Conservation (phyloP, 2,888 invertebrate genomes). For the Acrobasis repandana region DNA sequence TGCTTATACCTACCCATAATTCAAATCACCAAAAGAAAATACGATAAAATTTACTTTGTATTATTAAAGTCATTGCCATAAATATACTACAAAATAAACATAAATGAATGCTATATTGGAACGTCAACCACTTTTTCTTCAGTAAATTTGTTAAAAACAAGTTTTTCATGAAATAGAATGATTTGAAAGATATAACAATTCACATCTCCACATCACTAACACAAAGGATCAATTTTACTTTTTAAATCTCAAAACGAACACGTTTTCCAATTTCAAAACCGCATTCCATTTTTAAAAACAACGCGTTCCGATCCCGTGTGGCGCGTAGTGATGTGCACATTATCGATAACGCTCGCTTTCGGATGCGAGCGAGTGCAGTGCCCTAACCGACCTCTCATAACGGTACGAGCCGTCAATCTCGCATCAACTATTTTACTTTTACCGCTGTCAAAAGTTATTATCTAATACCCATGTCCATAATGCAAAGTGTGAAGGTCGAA, state of each 20-base stretch:
- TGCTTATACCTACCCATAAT: not conserved
- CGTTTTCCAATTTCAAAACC: constrained; percentile 66
- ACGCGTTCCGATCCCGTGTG: constrained; percentile 47
- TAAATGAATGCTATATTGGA: constrained; percentile 6
- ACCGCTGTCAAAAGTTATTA: constrained; percentile 45
- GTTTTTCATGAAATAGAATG: constrained; percentile 5
- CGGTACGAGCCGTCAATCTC: constrained; percentile 70
- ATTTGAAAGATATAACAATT: constrained; percentile 23
- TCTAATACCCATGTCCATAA: constrained; percentile 48
- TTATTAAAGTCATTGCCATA: not conserved
- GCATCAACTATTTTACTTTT: constrained; percentile 60
- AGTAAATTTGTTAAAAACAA: not conserved
- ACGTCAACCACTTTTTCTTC: not conserved
- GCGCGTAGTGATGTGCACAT: constrained; percentile 64
- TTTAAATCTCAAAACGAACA: constrained; percentile 54
- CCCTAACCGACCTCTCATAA: constrained; percentile 60
- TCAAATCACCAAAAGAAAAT: not conserved
- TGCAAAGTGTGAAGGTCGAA: constrained; percentile 44
- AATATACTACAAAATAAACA: constrained; percentile 11
- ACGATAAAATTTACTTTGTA: constrained; percentile 3
- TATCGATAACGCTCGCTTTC: constrained; percentile 66
- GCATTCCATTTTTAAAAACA: constrained; percentile 67
- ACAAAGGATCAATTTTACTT: constrained; percentile 49
- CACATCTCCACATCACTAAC: constrained; percentile 28
- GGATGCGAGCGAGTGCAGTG: constrained; percentile 61